Base-by-base conservation (phyloP, 2,797 vertebrate genomes). In the Cheirogaleus major region DNA sequence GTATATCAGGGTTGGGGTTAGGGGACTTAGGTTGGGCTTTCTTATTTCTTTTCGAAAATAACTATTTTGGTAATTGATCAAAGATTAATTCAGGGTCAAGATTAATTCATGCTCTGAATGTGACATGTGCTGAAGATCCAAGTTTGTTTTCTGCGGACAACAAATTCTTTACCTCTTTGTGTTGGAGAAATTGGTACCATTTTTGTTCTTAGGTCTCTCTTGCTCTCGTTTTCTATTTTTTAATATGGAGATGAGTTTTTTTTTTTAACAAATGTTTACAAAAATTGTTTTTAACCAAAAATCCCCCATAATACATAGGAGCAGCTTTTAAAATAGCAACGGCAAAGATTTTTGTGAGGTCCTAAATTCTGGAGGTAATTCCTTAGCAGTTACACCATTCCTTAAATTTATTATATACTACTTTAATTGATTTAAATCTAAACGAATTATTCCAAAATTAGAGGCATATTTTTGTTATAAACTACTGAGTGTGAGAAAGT, bases 391-490 rank as follows among this genome's bases (percentile, higher is more conserved):
- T 79, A 35, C 50, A 23, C 69, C 57, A 85, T 85, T 73, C 55
- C n/a, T 94, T 92, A 84, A 91, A n/a, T 91, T 91, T 25, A 32
- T 89, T 94, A 48, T 88, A 61, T 8, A 50, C 14, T 95, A n/a
- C 43, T 57, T 94, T 52, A 83, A 23, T 92, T 73, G 22, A 85
- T 80, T 95, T 41, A 73, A 80, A 85, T 92, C 22, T 67, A 76
- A 92, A 30, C 92, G 84, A 75, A 67, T 89, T 84, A n/a, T 80
- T 92, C 32, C 43, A 80, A 75, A 89, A 75, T 89, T 80, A 43
- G 84, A 88, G 67, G 59, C n/a, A 69, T 63, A 45, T 95, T 85
- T 88, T 89, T 50, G 30, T 80, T 89, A 32, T 69, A 76, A 89
- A 92, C 23, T 45, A 35, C n/a, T 41, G 45, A 95, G 11, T 69